phyloP scores from a whole-genome alignment of 1,140 invertebrate genomes.

The Drosophila takahashii region DNA sequence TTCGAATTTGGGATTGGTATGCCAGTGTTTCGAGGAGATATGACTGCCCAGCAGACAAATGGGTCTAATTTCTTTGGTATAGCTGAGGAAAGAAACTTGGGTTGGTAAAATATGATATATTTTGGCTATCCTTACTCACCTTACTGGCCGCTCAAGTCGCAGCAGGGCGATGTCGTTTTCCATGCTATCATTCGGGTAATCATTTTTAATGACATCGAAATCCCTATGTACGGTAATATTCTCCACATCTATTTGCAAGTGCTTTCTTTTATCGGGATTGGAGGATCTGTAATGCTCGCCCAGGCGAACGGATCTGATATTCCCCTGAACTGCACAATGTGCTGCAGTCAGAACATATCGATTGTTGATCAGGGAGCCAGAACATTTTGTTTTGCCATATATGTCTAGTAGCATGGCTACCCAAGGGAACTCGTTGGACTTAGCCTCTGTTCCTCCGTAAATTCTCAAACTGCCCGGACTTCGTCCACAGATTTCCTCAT shows the following conservation, averaged over 20 bases:
- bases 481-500: neutral
- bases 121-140: neutral
- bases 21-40: neutral
- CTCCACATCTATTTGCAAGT: neutral
- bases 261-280: no score
- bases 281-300: neutral
- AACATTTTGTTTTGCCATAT: neutral
- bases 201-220: neutral
- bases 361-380: neutral
- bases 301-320: neutral
- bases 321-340: neutral
- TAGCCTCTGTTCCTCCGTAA: neutral
- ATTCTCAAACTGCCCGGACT: neutral
- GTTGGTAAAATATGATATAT: neutral
- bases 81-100: neutral
- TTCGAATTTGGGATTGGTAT: neutral
- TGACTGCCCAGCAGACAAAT: neutral
- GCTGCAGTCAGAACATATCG: neutral
- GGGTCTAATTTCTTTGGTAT: neutral
- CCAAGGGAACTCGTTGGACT: neutral
- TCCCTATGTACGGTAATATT: neutral
- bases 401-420: neutral
- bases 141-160: neutral
- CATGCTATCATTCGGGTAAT: no score
- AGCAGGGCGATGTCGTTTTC: neutral